A percentile compares a stretch with the other conserved stretches of the same genome.
phyloP scores from a whole-genome alignment of 2,888 invertebrate species.

The Tridacna crocea region DNA sequence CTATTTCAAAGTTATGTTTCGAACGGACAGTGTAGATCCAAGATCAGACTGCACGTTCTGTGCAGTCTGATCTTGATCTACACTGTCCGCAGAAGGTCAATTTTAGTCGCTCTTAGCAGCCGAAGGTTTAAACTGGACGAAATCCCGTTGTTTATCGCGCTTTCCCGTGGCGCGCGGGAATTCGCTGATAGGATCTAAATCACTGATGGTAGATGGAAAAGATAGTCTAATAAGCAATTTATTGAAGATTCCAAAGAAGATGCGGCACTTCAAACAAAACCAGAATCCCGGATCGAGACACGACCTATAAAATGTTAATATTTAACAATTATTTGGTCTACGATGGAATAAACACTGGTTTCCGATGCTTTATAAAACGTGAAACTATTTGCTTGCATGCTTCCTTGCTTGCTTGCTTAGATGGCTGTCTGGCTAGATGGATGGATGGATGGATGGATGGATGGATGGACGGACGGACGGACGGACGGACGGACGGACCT shows the following conservation, averaged over 20 bases:
- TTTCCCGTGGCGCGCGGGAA: conserved; percentile 42
- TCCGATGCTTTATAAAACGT: neutral
- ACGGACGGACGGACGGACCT: too few species aligned
- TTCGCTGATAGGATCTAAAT: conserved; percentile 50
- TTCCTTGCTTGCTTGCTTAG: too few species aligned
- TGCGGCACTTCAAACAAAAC: conserved; percentile 10
- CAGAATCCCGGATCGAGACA: conserved; percentile 11
- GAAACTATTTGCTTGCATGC: too few species aligned
- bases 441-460: too few species aligned
- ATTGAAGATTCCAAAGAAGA: conserved; percentile 36
- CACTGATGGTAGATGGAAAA: conserved; percentile 26
- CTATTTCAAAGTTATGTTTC: too few species aligned
- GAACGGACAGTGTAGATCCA: too few species aligned
- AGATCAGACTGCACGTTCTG: too few species aligned
- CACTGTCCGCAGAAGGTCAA: too few species aligned
- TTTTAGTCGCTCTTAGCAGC: too few species aligned
- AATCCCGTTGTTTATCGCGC: conserved; percentile 41
- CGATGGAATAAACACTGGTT: neutral
- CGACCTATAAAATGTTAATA: conserved; percentile 24
- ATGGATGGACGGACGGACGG: too few species aligned
- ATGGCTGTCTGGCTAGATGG: too few species aligned
- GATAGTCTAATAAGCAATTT: conserved; percentile 58
- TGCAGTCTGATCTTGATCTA: too few species aligned
- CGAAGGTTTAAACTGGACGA: conserved; percentile 20
- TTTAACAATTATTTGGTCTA: conserved; percentile 18